A percentile compares a stretch with the other conserved stretches of the same genome.
phyloP scores from a whole-genome alignment of 2,888 invertebrate genomes.

The Crepidodera aurea region DNA sequence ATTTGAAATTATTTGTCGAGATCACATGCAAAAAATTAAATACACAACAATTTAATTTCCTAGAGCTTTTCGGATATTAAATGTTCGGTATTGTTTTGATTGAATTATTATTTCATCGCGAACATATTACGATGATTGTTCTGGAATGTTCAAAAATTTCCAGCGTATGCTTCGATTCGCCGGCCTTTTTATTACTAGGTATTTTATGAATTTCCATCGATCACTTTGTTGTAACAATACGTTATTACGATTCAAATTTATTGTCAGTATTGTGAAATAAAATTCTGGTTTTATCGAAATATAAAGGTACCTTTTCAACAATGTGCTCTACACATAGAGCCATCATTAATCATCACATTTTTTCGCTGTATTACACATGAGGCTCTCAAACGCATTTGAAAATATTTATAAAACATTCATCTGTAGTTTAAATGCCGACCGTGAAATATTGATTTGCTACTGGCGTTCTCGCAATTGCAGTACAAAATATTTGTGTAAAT shows the following conservation, averaged over 20 bases:
- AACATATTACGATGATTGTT: slow-evolving; percentile 18
- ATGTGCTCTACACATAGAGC: background rate
- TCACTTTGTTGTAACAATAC: slow-evolving; percentile 12
- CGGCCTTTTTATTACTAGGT: slow-evolving; percentile 14
- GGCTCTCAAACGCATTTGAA: background rate
- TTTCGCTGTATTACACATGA: background rate
- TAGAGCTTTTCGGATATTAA: slow-evolving; percentile 9
- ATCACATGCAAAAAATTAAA: background rate
- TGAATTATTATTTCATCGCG: slow-evolving; percentile 25
- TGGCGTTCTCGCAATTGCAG: no score
- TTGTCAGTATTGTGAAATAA: slow-evolving; percentile 17
- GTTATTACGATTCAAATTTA: slow-evolving; percentile 21
- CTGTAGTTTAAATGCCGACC: background rate
- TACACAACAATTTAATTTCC: background rate
- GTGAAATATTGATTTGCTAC: slow-evolving; percentile 3
- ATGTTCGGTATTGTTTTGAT: slow-evolving; percentile 28
- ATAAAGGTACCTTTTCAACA: slow-evolving; percentile 11
- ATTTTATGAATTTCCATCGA: slow-evolving; percentile 17
- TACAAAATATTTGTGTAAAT: no score
- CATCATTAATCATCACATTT: background rate
- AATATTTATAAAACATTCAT: background rate
- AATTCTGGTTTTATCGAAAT: slow-evolving; percentile 15
- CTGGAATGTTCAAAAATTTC: slow-evolving; percentile 13
- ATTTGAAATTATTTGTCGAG: no score
- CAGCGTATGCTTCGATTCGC: slow-evolving; percentile 9